Evolutionary conservation across 2,113 vertebrate genomes (phyloP), one percentile per base, ranked within the genome.

Genomic region (Megalops atlanticus): DNA sequence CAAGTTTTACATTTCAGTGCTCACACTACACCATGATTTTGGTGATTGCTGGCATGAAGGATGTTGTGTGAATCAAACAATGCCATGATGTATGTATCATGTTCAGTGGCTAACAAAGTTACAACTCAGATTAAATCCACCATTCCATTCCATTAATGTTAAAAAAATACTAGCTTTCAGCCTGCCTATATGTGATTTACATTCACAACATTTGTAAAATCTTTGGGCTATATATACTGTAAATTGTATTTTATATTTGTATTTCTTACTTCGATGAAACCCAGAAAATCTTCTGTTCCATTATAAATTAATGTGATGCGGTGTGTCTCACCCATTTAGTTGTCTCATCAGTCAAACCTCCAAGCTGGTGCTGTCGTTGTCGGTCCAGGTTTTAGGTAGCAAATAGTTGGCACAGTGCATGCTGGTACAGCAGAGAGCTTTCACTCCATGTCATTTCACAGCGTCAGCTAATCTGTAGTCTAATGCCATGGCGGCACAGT

Each of bases 391-490:
- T 64, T n/a, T n/a, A 64, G 58, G 58, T 64, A 64, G 8, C 18
- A 74, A 38, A 74, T 39, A 6, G 40, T 21, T 74, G 72, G 21
- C 72, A 43, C 15, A n/a, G n/a, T 40, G 72, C 16, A 39, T 4
- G n/a, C 69, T 41, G 11, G 41, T 31, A 11, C 31, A 33, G 43
- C 49, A 75, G 31, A 54, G 47, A 73, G n/a, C 36, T 52, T 64
- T 38, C 72, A 31, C 36, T 64, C 45, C 73, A 36, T 70, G 43
- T 45, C 16, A 58, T 33, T 78, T 33, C n/a, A 80, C 79, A 18
- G 49, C 36, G 39, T 80, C 79, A 21, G 71, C 72, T 80, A 45
- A 80, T 74, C 49, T 75, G 71, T 49, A 75, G 79, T 74, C 79
- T 75, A 73, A 73, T 80, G 38, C 38, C n/a, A 72, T 18, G 24